Base-by-base conservation (phyloP, 2,888 invertebrate genomes). In the Clusia tigrina region DNA sequence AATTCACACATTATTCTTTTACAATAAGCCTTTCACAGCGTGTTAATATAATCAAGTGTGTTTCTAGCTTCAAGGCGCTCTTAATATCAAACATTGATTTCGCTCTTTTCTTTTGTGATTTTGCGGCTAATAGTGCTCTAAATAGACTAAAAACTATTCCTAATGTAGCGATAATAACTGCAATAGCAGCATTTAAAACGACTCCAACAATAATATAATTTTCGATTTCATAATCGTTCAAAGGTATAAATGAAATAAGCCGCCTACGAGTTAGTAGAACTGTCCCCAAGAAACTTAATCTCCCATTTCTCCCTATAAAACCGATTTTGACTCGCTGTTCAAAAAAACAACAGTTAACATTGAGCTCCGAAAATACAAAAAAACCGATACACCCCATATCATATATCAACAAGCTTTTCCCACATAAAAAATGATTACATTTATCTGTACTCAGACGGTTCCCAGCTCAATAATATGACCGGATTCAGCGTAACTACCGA, bases 31-130 rank as follows among this genome's bases (percentile, higher is more conserved):
- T 56, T 20, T 15, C 37, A 2, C 12, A 56, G 9, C n/a, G 42
- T 23, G 20, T 57, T 1, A 61, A 61, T 22, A 55, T 57, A 24
- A 61, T 61, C 2, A 61, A 61, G 51, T 52, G 52, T 23, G 20
- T 61, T 2, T 23, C 52, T 9, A 51, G n/a, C 32, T 20, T 2
- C 2, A 57, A 62, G 3, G 53, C 61, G 0, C 37, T 61, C 6
- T 23, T 61, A n/a, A 25, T 56, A 52, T 61, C 61, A 1, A 61
- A 57, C 51, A 38, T 61, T 2, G 25, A 54, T 15, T 57, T 42
- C 15, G 57, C 23, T 3, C 23, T 62, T 1, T 57, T 53, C 10
- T 42, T 62, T 22, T 57, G 42, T 12, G 57, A 42, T n/a, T 24
- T 55, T 51, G 38, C 57, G 5, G 38, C 61, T 1, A 59, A 15